Base-by-base conservation (phyloP, 1,140 invertebrate genomes). In the Cherax quadricarinatus region DNA sequence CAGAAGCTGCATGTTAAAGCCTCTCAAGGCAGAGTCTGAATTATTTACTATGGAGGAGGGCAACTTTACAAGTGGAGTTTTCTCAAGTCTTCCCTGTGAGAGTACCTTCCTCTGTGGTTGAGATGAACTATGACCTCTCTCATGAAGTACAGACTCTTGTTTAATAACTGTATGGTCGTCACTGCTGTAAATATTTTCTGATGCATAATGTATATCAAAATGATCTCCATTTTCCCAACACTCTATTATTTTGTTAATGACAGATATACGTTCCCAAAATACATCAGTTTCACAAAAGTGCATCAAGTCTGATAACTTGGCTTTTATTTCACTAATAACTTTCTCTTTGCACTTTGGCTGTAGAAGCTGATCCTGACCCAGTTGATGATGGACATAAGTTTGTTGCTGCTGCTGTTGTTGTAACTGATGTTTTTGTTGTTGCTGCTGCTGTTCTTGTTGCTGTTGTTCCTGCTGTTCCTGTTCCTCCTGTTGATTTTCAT, bases 191-290 rank as follows among this genome's bases (percentile, higher is more conserved):
- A 49, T 48, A 81, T 75, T 75, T 75, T 75, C 70, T 83, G 81
- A 83, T 83, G 83, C 57, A n/a, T 86, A 86, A 66, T 73, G 66
- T 6, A 87, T 49, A 49, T 87, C 85, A 78, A 87, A 78, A 51
- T 87, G 24, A 53, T 83, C 66, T 21, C 82, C 81, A 57, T 83
- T 90, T 21, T 84, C 88, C 88, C 88, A 90, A 48, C 80, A 83
- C 24, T 90, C 88, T 5, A 90, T 75, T 24, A 90, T 48, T 41
- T 78, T 84, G 16, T 84, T 84, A 62, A 90, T 90, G 30, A 83
- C 66, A 84, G 66, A 57, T 24, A 90, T 41, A 84, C 88, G 88
- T 51, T 90, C 66, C 81, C 30, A 75, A 62, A 90, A 90, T 4
- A 78, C 66, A 57, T 10, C 24, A 4, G 88, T 30, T 24, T 90